Base-by-base conservation (phyloP, 2,113 vertebrate genomes). In the Osmerus mordax region DNA sequence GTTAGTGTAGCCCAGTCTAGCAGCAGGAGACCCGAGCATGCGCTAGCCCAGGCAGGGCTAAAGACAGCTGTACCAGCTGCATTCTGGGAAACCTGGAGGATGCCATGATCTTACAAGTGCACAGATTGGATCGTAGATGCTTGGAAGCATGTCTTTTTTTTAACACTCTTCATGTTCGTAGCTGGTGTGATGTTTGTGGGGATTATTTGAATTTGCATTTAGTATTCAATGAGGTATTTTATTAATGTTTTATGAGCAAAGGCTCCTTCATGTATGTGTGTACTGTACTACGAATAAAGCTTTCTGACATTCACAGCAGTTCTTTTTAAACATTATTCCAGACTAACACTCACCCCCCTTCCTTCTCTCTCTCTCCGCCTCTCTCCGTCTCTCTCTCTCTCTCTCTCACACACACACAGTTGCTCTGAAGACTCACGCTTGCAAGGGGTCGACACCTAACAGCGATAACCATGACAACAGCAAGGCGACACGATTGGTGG, bases 351-450 rank as follows among this genome's bases (percentile, higher is more conserved):
- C 47, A 15, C 21, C 80, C 0, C 77, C 72, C 53, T 76, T 88
- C 82, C 67, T 69, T 75, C 84, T 60, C 78, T 80, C 56, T 61
- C 56, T 52, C 32, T 60, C 60, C 14, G 5, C 41, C 12, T 51
- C 7, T 63, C n/a, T 19, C n/a, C 53, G 51, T 72, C 52, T n/a
- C 25, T 68, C 12, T 68, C 14, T 53, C 32, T 72, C 52, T n/a
- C 25, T 68, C 12, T 68, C 14, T 70, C 68, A 72, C 65, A 71
- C 77, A 3, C 0, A 36, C 77, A 70, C 86, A 92, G 91, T 82
- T 55, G 82, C 88, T 54, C 83, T 88, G 28, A 87, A 88, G 82
- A 88, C 78, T 73, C 80, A 54, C 0, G 13, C 60, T n/a, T 72
- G 65, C 69, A 75, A 65, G n/a, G 83, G 56, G 21, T 62, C 70